These are phyloP conservation scores for Danio albolineatus DNA, from an alignment of 2,797 vertebrate genomes.

Conservation along the genomic window DNA sequence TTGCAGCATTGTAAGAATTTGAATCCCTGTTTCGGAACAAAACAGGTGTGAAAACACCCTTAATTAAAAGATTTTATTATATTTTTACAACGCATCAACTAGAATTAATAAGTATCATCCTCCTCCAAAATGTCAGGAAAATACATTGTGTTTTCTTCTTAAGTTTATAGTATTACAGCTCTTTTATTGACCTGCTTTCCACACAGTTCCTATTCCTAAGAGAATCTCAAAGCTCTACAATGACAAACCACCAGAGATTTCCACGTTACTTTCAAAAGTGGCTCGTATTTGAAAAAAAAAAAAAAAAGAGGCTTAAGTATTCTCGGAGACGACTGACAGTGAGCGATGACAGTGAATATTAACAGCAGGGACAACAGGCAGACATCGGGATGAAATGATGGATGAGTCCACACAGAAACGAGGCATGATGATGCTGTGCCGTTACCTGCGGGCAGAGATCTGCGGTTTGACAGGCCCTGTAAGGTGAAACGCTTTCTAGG, in stretches of 20 bases:
- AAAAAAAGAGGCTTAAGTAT: slow-evolving; percentile 8
- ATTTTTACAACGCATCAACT: background rate
- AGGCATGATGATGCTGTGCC: slow-evolving; percentile 45
- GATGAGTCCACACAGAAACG: slow-evolving; percentile 11
- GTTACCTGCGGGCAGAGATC: slow-evolving; percentile 93
- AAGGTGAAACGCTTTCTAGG: slow-evolving; percentile 95
- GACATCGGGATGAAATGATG: slow-evolving; percentile 34
- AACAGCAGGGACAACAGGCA: slow-evolving; percentile 19
- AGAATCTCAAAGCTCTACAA: slow-evolving; percentile 39
- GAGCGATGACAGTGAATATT: slow-evolving; percentile 39
- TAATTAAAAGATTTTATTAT: no score
- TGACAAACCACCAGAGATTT: slow-evolving; percentile 38
- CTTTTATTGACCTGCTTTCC: slow-evolving; percentile 45
- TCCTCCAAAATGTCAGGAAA: slow-evolving; percentile 43
- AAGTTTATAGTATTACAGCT: slow-evolving; percentile 31
- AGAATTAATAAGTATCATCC: no score
- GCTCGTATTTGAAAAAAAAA: slow-evolving; percentile 4
- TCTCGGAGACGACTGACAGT: slow-evolving; percentile 7
- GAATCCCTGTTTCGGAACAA: no score
- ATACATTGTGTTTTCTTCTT: slow-evolving; percentile 44
- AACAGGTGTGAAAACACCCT: no score
- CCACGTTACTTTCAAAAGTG: slow-evolving; percentile 29
- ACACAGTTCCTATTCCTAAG: slow-evolving; percentile 40
- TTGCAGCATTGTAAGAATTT: no score
- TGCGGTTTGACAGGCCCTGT: slow-evolving; percentile 94